Evolutionary conservation across 2,797 vertebrate species (phyloP).

Genomic region (Crenuchus spilurus): DNA sequence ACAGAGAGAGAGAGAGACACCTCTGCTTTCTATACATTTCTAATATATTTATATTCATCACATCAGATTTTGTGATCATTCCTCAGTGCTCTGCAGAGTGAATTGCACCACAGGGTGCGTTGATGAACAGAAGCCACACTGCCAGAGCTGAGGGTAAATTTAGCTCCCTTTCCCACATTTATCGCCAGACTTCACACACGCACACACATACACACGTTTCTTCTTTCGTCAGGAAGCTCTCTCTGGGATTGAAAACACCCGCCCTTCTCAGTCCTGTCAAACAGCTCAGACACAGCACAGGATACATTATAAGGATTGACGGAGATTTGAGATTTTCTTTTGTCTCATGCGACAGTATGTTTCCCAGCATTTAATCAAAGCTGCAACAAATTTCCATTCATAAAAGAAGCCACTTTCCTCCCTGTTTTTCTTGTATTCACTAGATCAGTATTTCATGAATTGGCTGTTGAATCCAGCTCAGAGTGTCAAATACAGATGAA

Average conservation of each 20-base stretch:
- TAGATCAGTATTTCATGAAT: neutral
- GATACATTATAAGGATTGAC: slow-evolving; percentile 4
- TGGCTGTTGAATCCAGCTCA: neutral
- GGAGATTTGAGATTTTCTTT: neutral
- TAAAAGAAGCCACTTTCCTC: neutral
- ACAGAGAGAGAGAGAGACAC: too few relatives aligned
- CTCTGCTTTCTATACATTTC: neutral
- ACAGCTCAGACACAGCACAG: slow-evolving; percentile 15
- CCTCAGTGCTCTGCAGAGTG: neutral
- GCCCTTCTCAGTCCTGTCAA: slow-evolving; percentile 23
- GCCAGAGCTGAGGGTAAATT: slow-evolving; percentile 53
- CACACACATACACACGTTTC: slow-evolving; percentile 27
- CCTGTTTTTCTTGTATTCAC: neutral
- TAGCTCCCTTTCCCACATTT: slow-evolving; percentile 56
- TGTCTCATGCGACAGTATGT: neutral
- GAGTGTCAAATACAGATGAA: neutral
- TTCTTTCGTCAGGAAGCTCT: slow-evolving; percentile 39
- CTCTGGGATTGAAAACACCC: slow-evolving; percentile 40
- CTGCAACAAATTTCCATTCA: neutral
- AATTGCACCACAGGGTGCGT: slow-evolving; percentile 12
- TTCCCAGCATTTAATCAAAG: neutral
- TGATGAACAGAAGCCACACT: slow-evolving; percentile 33
- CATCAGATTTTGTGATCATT: slow-evolving; percentile 1
- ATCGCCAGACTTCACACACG: slow-evolving; percentile 46
- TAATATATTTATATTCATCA: neutral